Base-by-base conservation (phyloP, 2,113 vertebrate genomes). In the Lethenteron reissneri region DNA sequence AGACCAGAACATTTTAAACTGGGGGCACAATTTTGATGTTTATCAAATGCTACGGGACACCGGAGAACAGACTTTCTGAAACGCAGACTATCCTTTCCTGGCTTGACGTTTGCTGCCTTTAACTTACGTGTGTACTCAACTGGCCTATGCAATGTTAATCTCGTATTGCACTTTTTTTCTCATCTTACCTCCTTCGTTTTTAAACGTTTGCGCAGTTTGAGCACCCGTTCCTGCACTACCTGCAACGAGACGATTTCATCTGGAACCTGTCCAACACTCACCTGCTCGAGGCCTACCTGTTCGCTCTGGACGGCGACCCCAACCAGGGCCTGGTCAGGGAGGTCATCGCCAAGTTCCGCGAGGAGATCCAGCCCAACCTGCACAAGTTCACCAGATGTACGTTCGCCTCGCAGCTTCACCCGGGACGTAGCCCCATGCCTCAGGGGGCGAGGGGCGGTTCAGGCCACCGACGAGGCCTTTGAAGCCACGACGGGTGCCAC, bases 261-360 rank as follows among this genome's bases (percentile, higher is more conserved):
- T 97, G 90, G 94, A 90, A 82, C 76, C 80, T 97, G 78, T 82
- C 81, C 58, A 87, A 80, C 0, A 11, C 88, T 60, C 82, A 80
- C 8, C 80, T 88, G 56, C 78, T 97, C 62, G 84, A 89, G 58
- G 74, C 72, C 3, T 86, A 89, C 70, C 3, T 87, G 1, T 12
- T 71, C 56, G 76, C 81, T 2, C 70, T 96, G 74, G 84, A 81
- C 56, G 85, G 83, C 74, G 78, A 80, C 15, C 78, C 74, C 17
- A 74, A 83, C 1, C 80, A 81, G 17, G 75, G 80, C 11, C 75
- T 83, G 10, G 78, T 91, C 8, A 80, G 83, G 41, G 81, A 78
- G 12, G 80, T 92, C 58, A 80, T 97, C 57, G 72, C 82, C 72
- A 78, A 79, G 21, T 95, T 84, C 78, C 84, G 83, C 72, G 76